Conservation (phyloP, 2,113 vertebrate genomes). For the Callionymus lyra region DNA sequence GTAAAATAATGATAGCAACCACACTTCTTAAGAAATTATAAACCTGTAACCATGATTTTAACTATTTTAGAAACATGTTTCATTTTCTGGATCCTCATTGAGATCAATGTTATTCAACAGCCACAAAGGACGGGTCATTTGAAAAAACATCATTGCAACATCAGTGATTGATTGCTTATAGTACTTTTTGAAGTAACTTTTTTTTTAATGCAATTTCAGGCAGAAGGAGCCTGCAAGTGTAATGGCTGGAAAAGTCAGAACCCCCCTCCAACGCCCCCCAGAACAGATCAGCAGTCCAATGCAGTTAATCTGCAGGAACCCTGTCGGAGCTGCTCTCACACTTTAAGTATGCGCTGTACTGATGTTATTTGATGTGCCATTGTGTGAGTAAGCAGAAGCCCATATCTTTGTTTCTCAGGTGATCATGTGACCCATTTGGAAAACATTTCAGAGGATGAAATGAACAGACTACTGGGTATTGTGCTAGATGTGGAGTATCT, state of each 20-base stretch:
- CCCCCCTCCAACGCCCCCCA: constrained; percentile 87
- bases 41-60: too few species aligned
- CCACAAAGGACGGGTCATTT: too few species aligned
- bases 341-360: constrained; percentile 70
- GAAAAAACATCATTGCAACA: too few species aligned
- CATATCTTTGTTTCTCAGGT: constrained; percentile 55
- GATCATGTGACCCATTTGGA: constrained; percentile 96
- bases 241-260: constrained; percentile 99
- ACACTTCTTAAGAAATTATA: too few species aligned
- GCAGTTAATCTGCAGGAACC: constrained; percentile 80
- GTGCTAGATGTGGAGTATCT: constrained; percentile 95
- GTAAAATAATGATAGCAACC: too few species aligned
- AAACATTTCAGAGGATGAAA: constrained; percentile 92
- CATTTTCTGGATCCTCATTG: too few species aligned
- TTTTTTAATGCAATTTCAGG: constrained; percentile 64
- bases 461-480: constrained; percentile 91
- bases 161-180: too few species aligned
- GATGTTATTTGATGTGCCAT: too few species aligned
- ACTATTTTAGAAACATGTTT: too few species aligned
- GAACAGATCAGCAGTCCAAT: constrained; percentile 79
- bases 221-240: constrained; percentile 94
- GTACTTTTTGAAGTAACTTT: background rate
- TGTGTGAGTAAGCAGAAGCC: too few species aligned
- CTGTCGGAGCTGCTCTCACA: constrained; percentile 92
- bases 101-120: too few species aligned